Conservation (phyloP, 2,888 invertebrate genomes). For the Ennomos quercinarius region DNA sequence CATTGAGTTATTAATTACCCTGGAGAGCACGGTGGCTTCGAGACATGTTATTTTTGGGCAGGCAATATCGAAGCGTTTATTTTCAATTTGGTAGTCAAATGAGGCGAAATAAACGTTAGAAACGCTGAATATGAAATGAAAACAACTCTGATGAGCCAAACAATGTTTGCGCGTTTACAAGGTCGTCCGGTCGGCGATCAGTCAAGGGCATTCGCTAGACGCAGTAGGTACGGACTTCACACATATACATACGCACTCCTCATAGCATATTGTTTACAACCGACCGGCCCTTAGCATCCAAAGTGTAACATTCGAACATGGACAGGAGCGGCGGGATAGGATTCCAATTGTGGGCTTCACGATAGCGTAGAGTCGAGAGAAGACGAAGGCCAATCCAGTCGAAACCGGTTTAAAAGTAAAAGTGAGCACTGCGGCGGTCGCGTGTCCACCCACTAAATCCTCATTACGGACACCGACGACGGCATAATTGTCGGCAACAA, state of each 20-base stretch:
- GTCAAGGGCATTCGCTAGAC: conserved; percentile 83
- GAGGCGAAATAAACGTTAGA: conserved; percentile 10
- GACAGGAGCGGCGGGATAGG: conserved; percentile 27
- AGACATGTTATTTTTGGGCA: conserved; percentile 18
- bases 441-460: conserved; percentile 83
- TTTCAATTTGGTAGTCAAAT: conserved; percentile 13
- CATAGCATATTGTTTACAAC: conserved; percentile 57
- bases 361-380: conserved; percentile 41
- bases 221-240: conserved; percentile 51
- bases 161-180: conserved; percentile 76
- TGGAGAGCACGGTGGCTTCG: conserved; percentile 12
- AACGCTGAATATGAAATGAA: conserved; percentile 29
- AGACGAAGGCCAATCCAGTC: conserved; percentile 64
- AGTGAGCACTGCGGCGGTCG: conserved; percentile 70
- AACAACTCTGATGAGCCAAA: conserved; percentile 73
- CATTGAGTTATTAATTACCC: conserved; percentile 27
- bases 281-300: conserved; percentile 7
- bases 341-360: conserved; percentile 34
- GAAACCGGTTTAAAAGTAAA: conserved; percentile 82
- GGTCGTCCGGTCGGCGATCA: conserved; percentile 80
- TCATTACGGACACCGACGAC: conserved; percentile 72
- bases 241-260: conserved; percentile 49
- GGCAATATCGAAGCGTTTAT: conserved; percentile 21
- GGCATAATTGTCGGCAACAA: conserved; percentile 76
- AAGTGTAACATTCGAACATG: conserved; percentile 12